Evolutionary conservation across 1,140 invertebrate species (phyloP).

Genomic region (fruit fly (Drosophila melanogaster)): DNA sequence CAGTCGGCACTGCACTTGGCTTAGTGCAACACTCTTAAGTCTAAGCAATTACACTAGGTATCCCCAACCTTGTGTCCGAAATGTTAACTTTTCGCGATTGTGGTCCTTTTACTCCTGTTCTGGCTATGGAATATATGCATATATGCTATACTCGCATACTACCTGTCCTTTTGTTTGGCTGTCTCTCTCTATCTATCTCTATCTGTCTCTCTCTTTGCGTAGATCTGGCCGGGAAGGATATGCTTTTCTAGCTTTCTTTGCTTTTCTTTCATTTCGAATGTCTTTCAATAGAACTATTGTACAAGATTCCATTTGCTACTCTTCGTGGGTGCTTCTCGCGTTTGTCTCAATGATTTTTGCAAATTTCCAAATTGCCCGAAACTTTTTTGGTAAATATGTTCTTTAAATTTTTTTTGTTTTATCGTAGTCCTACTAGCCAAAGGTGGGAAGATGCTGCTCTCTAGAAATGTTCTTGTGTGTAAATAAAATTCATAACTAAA

Average conservation of each 20-base stretch:
- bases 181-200: conserved; percentile 23
- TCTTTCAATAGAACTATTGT: conserved; percentile 80
- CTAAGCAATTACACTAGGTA: conserved; percentile 84
- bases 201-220: conserved; percentile 56
- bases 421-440: conserved; percentile 38
- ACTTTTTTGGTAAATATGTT: conserved; percentile 30
- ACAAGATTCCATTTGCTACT: conserved; percentile 84
- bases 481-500: conserved; percentile 63
- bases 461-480: conserved; percentile 24
- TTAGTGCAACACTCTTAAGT: conserved; percentile 70
- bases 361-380: conserved; percentile 79
- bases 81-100: conserved; percentile 27
- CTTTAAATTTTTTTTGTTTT: not conserved
- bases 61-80: conserved; percentile 81
- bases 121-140: conserved; percentile 24
- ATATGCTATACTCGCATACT: not conserved
- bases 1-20: conserved; percentile 67
- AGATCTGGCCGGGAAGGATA: conserved; percentile 27
- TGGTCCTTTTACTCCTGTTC: conserved; percentile 11
- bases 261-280: conserved; percentile 27
- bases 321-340: conserved; percentile 54
- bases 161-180: conserved; percentile 18
- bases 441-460: conserved; percentile 42
- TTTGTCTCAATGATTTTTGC: conserved; percentile 76
- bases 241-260: not conserved